Conservation (phyloP, 2,113 vertebrate species). For the Cariama cristata region DNA sequence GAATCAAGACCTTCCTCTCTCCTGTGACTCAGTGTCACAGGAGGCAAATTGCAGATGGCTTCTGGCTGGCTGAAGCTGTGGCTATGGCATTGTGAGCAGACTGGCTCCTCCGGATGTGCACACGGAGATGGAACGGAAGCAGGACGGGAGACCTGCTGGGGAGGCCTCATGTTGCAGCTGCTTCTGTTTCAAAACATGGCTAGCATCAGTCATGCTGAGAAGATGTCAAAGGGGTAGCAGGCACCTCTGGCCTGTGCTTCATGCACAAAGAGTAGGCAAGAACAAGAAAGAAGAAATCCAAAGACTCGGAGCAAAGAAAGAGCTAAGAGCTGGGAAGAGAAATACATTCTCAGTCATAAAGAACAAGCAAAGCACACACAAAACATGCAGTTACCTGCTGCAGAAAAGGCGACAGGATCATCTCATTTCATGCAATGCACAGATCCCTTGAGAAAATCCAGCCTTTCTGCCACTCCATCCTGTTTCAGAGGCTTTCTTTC, state of each 20-base stretch:
- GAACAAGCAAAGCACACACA: neutral
- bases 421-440: neutral
- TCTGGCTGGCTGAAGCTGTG: slow-evolving; percentile 1
- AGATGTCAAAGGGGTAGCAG: neutral
- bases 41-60: neutral
- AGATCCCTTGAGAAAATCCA: neutral
- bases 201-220: neutral
- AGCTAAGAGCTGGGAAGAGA: neutral
- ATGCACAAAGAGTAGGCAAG: neutral
- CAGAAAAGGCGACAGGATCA: neutral
- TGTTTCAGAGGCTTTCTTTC: neutral
- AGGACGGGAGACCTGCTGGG: neutral
- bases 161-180: neutral
- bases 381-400: neutral
- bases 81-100: neutral
- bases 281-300: neutral
- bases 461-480: neutral
- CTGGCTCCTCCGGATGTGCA: neutral
- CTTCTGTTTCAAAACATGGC: neutral
- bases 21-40: slow-evolving; percentile 48
- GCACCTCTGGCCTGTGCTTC: neutral
- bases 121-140: accelerated
- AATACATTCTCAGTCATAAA: neutral
- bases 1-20: slow-evolving; percentile 35
- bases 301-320: neutral